Evolutionary conservation across 2,888 invertebrate species (phyloP), one percentile per base, ranked within the genome.

Genomic region (Eretmocerus hayati): DNA sequence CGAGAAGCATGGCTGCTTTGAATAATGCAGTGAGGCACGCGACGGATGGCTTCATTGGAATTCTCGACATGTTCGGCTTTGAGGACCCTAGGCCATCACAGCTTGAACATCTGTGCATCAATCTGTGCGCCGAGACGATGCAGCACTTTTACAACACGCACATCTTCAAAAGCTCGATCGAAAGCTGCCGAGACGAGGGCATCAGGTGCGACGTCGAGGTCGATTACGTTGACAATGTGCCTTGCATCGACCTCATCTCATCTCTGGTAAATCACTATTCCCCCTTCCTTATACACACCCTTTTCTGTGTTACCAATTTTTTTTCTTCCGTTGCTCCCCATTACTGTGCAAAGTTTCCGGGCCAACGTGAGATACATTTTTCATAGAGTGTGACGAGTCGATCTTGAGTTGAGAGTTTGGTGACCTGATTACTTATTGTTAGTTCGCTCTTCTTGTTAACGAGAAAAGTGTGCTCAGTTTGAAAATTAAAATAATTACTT

Each of bases 81-180:
- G 93, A 94, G 75, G 90, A 91, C 69, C 88, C 89, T 23, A 86
- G 87, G 72, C 90, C 90, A 2, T 86, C 89, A 61, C 89, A 90
- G 58, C 76, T 95, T 59, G 94, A 95, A 72, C 94, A 94, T 70
- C 76, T 95, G 51, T 94, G 94, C 74, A 91, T 92, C 62, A 95
- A 95, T 75, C 76, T 95, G 53, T 93, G 93, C 73, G 92, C 94
- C 1, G 95, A 95, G 75, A 93, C 93, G 26, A 91, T 95, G 90
- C 94, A 95, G 72, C 94, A 94, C 73, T 94, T 93, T 73, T 95
- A 94, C 77, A 95, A 93, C 73, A 94, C 93, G 45, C 93, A 94
- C 73, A 91, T 94, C 60, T 94, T 95, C 75, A 93, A 93, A 72
- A 89, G 90, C 19, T 87, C 90, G 58, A 87, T 90, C 56, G 93